Evolutionary conservation across 2,113 vertebrate species (phyloP), one percentile per base, ranked within the genome.

Genomic region (Gracilinanus agilis): DNA sequence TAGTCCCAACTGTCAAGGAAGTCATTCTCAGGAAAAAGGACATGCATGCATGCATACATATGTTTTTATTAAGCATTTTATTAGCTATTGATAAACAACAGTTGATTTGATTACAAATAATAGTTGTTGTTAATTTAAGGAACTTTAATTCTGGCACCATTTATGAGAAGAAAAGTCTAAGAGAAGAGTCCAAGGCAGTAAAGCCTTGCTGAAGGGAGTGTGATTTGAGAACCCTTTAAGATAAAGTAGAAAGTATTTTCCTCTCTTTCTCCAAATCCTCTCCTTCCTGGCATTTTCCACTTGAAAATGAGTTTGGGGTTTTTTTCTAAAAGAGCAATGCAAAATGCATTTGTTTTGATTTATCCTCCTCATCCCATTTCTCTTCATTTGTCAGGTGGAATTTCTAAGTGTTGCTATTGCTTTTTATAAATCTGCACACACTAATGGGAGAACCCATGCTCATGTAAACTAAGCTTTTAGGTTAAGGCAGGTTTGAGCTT

Each of bases 311-410:
- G 90, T 25, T 90, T 19, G 34, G 88, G 3, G 40, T 55, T 34
- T 3, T 96, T 97, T 97, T 55, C 89, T 83, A 95, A 94, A 34
- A 94, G 49, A 61, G 67, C 67, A 9, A 88, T 16, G 34, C 54
- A 90, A 90, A 12, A 89, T 10, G 83, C 3, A 91, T 91, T 92
- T 92, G 44, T 92, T 75, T 58, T 13, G 21, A 92, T 88, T 56
- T 90, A 49, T 34, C 34, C 19, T 83, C 19, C 53, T 67, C 54
- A 90, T 88, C 9, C n/a, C 10, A 94, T 89, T 90, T 93, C 53
- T 96, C 56, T 88, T 91, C n/a, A 44, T 91, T 94, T 94, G n/a
- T 6, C 61, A 95, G 88, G 90, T 44, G 40, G 13, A 40, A 21
- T 95, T 44, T 34, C 56, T 1, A 53, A n/a, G 16, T 93, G 1